Evolutionary conservation across 2,888 invertebrate genomes (phyloP), one percentile per base, ranked within the genome.

Genomic region (Caenorhabditis sulstoni): DNA sequence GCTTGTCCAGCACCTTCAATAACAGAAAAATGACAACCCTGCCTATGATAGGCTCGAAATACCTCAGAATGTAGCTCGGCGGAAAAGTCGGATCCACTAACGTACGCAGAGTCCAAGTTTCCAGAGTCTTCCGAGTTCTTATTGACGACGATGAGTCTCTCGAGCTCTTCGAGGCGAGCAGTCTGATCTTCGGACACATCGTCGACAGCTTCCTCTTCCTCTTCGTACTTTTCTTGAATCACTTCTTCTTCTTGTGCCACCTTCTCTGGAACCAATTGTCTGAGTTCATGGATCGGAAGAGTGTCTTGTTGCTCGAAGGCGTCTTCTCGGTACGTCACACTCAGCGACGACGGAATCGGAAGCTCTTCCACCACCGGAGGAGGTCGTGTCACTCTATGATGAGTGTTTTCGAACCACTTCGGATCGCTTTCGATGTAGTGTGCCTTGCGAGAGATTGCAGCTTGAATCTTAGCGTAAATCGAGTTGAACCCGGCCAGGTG

Each of bases 401-500:
- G 78, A 4, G 71, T 55, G 18, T 55, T 20, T 37, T 71, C 78
- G n/a, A 71, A 89, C 83, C 84, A 85, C 14, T 82, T 53, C 0
- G 88, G 87, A 16, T 88, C 84, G n/a, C 55, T 70, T 44, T 79
- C 77, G 9, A 82, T 76, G 49, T 74, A 79, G 23, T 78, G 55
- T 9, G 67, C 49, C 82, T 86, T 86, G 16, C 81, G 68, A 1
- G 70, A 75, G 18, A 88, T 79, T 29, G 87, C 84, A 8, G 79
- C 70, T 44, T 85, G 80, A 9, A 89, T 64, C 23, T 79, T 68
- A 1, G 78, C 65, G 8, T 84, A 64, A 1, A 70, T 62, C 7
- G 87, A 81, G 23, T 79, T 78, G 73, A 80, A 86, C 3, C 86
- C 86, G 22, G 70, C 61, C 4, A 88, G 47, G 8, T 87, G 80